Percentiles rank a stretch among this genome's conserved stretches.
These are phyloP conservation scores for Calephelis nemesis DNA, from an alignment of 1,140 invertebrate genomes.

Conservation along the genomic window DNA sequence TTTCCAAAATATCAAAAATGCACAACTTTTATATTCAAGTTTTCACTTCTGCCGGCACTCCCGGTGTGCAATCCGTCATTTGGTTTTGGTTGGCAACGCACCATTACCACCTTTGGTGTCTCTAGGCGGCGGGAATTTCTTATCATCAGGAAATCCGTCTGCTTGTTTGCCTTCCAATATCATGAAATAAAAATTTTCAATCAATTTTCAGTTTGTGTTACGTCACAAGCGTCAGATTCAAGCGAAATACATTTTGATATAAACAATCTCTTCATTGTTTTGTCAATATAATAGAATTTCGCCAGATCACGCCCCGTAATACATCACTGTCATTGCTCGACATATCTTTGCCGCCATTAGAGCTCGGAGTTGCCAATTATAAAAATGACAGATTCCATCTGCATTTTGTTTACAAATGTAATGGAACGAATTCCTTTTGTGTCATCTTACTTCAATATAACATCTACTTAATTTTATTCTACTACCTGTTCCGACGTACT, in stretches of 20 bases:
- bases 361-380: neutral
- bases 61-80: no score
- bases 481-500: neutral
- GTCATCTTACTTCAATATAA: neutral
- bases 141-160: no score
- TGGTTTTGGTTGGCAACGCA: no score
- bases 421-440: neutral
- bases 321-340: slow-evolving; percentile 11
- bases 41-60: no score
- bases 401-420: slow-evolving; percentile 1
- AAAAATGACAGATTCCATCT: slow-evolving; percentile 10
- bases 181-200: no score
- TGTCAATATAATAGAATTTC: neutral
- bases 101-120: no score
- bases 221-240: neutral
- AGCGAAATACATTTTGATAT: neutral
- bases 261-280: neutral
- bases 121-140: no score
- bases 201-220: no score
- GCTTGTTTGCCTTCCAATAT: no score
- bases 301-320: slow-evolving; percentile 6
- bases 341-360: neutral
- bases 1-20: no score
- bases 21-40: no score
- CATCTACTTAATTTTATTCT: no score